These are phyloP conservation scores for Thinocorus orbignyianus DNA, from an alignment of 2,113 vertebrate genomes.

Conservation along the genomic window DNA sequence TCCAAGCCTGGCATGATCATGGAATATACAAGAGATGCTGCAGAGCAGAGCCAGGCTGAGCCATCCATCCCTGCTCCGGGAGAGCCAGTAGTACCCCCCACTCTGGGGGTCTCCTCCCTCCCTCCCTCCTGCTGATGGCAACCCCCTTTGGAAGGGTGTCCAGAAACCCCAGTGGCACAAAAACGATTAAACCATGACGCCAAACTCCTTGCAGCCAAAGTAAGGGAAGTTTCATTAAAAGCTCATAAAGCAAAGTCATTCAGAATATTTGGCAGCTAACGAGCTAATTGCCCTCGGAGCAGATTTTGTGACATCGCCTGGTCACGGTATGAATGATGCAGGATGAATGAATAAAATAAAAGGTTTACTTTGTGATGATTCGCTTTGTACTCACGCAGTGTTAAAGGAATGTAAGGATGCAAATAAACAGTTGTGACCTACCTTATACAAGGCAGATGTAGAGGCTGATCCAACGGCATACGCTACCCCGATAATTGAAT, in stretches of 20 bases:
- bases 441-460: slow-evolving; percentile 96
- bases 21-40: background rate
- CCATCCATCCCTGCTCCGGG: background rate
- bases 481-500: slow-evolving; percentile 95
- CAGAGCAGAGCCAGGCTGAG: background rate
- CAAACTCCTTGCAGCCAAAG: background rate
- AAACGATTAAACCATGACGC: background rate
- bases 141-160: background rate
- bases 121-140: background rate
- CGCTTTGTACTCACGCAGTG: background rate
- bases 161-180: background rate
- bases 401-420: rapidly evolving
- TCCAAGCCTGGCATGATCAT: background rate
- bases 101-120: background rate
- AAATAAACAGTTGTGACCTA: slow-evolving; percentile 20
- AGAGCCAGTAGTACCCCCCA: too few relatives aligned
- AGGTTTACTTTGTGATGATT: background rate
- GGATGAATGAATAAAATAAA: background rate
- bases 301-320: background rate
- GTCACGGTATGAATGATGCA: background rate
- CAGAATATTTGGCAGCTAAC: background rate
- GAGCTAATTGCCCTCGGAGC: background rate
- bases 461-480: slow-evolving; percentile 96
- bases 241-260: background rate
- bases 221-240: background rate